Conservation (phyloP, 2,888 invertebrate genomes). For the Athrips mouffetella region DNA sequence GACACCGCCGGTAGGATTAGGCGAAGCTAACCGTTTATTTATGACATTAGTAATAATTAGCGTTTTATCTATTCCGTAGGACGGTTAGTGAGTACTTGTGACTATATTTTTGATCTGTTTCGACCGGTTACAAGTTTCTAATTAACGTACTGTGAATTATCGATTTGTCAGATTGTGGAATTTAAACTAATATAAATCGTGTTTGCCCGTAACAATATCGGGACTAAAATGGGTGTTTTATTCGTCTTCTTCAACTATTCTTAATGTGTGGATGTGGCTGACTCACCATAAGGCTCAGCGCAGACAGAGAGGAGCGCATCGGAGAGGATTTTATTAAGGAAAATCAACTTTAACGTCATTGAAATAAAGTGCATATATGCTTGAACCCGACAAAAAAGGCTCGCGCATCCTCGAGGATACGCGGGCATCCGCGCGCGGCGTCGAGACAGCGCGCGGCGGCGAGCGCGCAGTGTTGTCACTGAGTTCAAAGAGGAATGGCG, state of each 20-base stretch:
- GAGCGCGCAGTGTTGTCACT: no score
- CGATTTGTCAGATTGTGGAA: slow-evolving; percentile 69
- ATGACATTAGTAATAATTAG: slow-evolving; percentile 50
- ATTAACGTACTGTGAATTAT: slow-evolving; percentile 67
- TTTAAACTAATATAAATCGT: slow-evolving; percentile 68
- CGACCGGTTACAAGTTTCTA: slow-evolving; percentile 60
- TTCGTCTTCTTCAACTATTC: slow-evolving; percentile 31
- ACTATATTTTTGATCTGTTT: slow-evolving; percentile 68
- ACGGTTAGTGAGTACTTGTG: slow-evolving; percentile 63
- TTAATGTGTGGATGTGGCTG: no score
- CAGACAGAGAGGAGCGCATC: no score
- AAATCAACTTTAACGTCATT: no score
- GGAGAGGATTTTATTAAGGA: no score
- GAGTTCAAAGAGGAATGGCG: no score
- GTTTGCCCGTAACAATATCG: slow-evolving; percentile 52
- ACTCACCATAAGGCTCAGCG: no score
- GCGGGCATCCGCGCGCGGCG: no score
- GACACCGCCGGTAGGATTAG: slow-evolving; percentile 58
- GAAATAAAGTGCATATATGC: no score
- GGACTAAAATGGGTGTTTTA: slow-evolving; percentile 44
- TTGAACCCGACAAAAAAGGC: no score
- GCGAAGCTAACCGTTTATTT: slow-evolving; percentile 54
- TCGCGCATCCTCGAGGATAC: no score
- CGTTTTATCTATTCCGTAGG: slow-evolving; percentile 54
- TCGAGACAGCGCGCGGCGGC: no score